Conservation (phyloP, 2,888 invertebrate species). For the Carabus problematicus region DNA sequence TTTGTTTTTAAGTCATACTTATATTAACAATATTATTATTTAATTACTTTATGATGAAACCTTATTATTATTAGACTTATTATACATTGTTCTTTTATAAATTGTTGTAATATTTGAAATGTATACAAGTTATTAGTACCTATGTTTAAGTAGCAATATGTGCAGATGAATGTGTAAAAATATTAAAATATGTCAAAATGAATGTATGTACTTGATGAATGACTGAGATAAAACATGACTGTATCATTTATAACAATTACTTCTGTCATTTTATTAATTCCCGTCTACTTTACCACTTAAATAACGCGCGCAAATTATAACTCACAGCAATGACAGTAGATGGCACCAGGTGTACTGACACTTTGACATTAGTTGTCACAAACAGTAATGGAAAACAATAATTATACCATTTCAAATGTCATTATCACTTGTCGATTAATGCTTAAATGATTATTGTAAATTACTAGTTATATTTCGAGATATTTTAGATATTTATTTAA, state of each 20-base stretch:
- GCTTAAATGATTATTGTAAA: too few species aligned
- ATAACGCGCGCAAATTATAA: too few species aligned
- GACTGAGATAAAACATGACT: constrained; percentile 40
- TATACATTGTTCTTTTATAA: constrained; percentile 40
- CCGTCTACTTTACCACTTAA: neutral
- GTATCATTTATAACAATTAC: constrained; percentile 21
- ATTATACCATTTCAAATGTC: too few species aligned
- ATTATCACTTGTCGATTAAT: too few species aligned
- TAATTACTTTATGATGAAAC: constrained; percentile 29
- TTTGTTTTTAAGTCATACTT: constrained; percentile 40
- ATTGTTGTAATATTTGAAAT: constrained; percentile 43
- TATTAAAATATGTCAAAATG: constrained; percentile 29
- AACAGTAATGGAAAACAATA: too few species aligned
- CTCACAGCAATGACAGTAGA: too few species aligned
- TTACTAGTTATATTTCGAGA: too few species aligned
- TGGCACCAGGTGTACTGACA: too few species aligned
- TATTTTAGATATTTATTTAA: too few species aligned
- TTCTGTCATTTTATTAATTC: neutral
- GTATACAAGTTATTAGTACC: constrained; percentile 37
- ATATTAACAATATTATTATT: constrained; percentile 33
- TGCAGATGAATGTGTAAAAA: constrained; percentile 37
- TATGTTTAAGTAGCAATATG: constrained; percentile 30
- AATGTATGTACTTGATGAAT: constrained; percentile 32
- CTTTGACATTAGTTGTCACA: too few species aligned
- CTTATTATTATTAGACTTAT: constrained; percentile 37